Conservation (phyloP, 2,113 vertebrate species). For the Lepus timidus region DNA sequence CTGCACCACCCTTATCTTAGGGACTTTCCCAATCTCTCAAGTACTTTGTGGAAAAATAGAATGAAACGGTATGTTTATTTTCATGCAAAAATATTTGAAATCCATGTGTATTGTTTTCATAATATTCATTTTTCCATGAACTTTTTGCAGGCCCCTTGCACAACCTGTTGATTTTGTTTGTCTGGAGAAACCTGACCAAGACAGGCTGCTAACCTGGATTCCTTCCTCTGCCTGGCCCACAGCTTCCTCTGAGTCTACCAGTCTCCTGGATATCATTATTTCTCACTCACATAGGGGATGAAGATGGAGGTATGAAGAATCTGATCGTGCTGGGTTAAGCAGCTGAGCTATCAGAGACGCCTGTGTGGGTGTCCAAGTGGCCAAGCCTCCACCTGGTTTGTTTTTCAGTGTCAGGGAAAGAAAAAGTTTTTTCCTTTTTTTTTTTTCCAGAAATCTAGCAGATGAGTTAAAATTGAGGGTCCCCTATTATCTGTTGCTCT, state of each 20-base stretch:
- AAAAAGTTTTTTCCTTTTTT: not conserved
- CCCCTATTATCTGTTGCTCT: not conserved
- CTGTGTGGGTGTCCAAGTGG: not conserved
- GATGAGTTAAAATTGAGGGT: not conserved
- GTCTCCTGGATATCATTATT: not conserved
- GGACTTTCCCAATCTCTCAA: too few relatives aligned
- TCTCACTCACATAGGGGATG: not conserved
- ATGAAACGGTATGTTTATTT: too few relatives aligned
- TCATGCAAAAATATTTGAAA: too few relatives aligned
- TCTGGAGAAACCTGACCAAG: not conserved
- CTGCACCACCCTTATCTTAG: too few relatives aligned
- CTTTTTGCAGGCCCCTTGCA: too few relatives aligned
- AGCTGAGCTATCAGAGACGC: not conserved
- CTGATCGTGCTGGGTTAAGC: not conserved
- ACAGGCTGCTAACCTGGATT: not conserved
- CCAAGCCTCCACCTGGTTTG: not conserved
- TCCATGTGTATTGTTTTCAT: too few relatives aligned
- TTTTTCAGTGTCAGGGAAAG: not conserved
- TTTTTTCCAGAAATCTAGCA: not conserved
- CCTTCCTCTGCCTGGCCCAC: not conserved
- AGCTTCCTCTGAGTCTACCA: not conserved
- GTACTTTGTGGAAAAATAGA: too few relatives aligned
- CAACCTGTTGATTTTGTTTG: not conserved
- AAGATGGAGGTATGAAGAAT: not conserved
- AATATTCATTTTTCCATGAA: too few relatives aligned